phyloP scores from a whole-genome alignment of 2,888 invertebrate genomes.

The Byasa hedistus region DNA sequence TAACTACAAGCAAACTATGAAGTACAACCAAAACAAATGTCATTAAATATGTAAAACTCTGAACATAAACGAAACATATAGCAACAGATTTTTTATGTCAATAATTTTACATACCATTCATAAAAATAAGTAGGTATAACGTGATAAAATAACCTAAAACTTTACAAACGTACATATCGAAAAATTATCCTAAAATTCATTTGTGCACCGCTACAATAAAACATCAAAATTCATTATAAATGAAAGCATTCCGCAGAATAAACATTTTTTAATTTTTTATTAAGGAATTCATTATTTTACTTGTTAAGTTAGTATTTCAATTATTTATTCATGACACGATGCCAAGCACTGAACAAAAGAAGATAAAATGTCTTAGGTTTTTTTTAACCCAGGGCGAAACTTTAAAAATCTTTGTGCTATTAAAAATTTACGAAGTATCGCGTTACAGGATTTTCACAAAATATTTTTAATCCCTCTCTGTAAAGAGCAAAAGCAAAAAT shows the following conservation, averaged over 20 bases:
- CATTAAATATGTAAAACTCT: too few relatives aligned
- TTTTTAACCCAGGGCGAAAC: neutral
- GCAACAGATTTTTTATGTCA: too few relatives aligned
- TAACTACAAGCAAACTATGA: too few relatives aligned
- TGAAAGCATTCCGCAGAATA: neutral
- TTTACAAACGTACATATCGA: too few relatives aligned
- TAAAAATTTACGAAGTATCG: neutral
- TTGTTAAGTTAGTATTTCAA: neutral
- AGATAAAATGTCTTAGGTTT: neutral
- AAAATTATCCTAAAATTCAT: neutral
- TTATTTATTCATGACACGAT: neutral
- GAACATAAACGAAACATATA: too few relatives aligned
- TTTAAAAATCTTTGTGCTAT: neutral
- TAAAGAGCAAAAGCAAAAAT: neutral
- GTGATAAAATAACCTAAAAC: too few relatives aligned
- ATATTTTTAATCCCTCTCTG: neutral
- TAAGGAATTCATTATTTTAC: neutral
- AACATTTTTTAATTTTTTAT: neutral
- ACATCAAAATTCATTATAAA: neutral
- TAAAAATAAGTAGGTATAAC: too few relatives aligned
- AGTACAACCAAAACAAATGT: too few relatives aligned
- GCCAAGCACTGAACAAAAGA: neutral
- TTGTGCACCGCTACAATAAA: neutral
- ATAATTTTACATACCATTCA: too few relatives aligned
- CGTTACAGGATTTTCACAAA: neutral